Evolutionary conservation across 2,888 invertebrate genomes (phyloP).

Genomic region (Noctuana brunneofusca): DNA sequence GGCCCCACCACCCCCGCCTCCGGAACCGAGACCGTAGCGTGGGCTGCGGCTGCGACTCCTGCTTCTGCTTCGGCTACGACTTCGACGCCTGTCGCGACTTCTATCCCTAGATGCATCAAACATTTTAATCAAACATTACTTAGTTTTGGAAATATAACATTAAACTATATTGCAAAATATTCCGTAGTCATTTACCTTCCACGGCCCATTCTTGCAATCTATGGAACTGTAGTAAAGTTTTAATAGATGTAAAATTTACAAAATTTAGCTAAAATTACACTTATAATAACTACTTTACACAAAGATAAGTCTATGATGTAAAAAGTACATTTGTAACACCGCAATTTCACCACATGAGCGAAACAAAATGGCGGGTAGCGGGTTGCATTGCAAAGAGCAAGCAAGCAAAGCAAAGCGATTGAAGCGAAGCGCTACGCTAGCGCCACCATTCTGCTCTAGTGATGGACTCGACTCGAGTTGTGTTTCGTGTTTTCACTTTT

Average conservation of each 20-base stretch:
- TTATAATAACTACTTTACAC: not conserved
- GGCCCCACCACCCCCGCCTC: constrained; percentile 65
- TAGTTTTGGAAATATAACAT: not conserved
- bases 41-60: constrained; percentile 85
- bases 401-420: too few relatives aligned
- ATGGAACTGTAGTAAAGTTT: not conserved
- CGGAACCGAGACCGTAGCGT: constrained; percentile 73
- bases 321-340: constrained; percentile 17
- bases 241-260: not conserved
- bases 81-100: constrained; percentile 76
- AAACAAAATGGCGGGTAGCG: constrained; percentile 46
- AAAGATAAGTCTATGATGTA: not conserved
- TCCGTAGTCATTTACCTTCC: constrained; percentile 61
- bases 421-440: too few relatives aligned
- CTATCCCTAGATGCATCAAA: constrained; percentile 60
- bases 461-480: too few relatives aligned
- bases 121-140: not conserved
- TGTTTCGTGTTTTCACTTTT: too few relatives aligned
- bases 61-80: constrained; percentile 76
- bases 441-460: too few relatives aligned
- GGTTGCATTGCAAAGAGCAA: too few relatives aligned
- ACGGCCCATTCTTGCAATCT: constrained; percentile 57
- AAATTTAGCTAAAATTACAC: not conserved
- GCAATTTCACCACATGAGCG: constrained; percentile 37
- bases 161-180: constrained; percentile 6